phyloP scores from a whole-genome alignment of 2,888 invertebrate genomes.

The Polyommatus icarus region DNA sequence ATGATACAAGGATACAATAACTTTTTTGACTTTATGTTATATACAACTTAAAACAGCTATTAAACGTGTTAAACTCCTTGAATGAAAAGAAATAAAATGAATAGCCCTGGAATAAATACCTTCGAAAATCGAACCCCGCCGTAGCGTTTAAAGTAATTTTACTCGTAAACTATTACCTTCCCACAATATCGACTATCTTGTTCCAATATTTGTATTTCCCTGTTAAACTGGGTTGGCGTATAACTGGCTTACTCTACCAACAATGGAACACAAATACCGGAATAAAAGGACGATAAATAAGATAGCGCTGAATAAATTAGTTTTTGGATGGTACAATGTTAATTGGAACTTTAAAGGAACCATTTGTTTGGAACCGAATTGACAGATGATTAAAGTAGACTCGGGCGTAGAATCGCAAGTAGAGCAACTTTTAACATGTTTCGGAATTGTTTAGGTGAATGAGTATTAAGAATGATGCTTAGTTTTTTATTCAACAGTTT shows the following conservation, averaged over 20 bases:
- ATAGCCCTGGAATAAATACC: too few relatives aligned
- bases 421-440: conserved; percentile 15
- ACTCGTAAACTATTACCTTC: background rate
- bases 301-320: conserved; percentile 1
- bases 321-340: background rate
- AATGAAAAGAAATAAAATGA: too few relatives aligned
- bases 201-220: conserved; percentile 14
- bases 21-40: too few relatives aligned
- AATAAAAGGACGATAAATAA: conserved; percentile 18
- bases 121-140: too few relatives aligned
- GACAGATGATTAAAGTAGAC: background rate
- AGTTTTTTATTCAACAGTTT: too few relatives aligned
- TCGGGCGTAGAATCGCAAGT: background rate
- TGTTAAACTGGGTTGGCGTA: background rate
- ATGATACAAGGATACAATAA: too few relatives aligned
- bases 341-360: conserved; percentile 1
- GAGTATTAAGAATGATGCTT: background rate
- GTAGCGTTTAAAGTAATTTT: background rate
- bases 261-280: conserved; percentile 11
- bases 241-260: conserved; percentile 17
- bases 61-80: too few relatives aligned
- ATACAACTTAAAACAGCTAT: too few relatives aligned
- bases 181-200: conserved; percentile 14
- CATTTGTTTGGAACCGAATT: conserved; percentile 8
- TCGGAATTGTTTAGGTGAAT: background rate